Evolutionary conservation across 2,888 invertebrate genomes (phyloP).

Genomic region (Amphipyra tragopoginis): DNA sequence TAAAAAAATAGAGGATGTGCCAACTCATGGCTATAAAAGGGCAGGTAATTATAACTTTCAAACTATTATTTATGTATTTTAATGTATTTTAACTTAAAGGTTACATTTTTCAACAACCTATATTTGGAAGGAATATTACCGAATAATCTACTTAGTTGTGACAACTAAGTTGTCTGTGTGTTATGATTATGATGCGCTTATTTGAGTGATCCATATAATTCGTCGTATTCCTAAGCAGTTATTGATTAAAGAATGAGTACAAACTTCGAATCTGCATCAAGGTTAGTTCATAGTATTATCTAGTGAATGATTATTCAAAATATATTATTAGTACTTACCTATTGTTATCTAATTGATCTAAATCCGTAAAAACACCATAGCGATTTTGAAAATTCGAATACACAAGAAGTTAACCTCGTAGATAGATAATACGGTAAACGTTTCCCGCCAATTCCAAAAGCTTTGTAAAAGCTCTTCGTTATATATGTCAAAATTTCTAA

Average conservation of each 20-base stretch:
- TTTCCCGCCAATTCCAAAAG: slow-evolving; percentile 79
- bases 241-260: too few species aligned
- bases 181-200: slow-evolving; percentile 38
- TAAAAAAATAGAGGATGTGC: slow-evolving; percentile 61
- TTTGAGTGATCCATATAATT: slow-evolving; percentile 6
- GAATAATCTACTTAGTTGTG: too few species aligned
- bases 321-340: too few species aligned
- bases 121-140: slow-evolving; percentile 17
- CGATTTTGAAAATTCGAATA: slow-evolving; percentile 21
- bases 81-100: slow-evolving; percentile 42
- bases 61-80: slow-evolving; percentile 45
- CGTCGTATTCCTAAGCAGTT: too few species aligned
- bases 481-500: slow-evolving; percentile 32
- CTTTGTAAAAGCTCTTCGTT: slow-evolving; percentile 47
- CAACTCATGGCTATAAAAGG: slow-evolving; percentile 64
- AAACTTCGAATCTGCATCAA: too few species aligned
- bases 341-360: too few species aligned
- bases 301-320: too few species aligned
- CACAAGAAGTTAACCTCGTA: slow-evolving; percentile 40
- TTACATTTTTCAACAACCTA: slow-evolving; percentile 39
- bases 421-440: slow-evolving; percentile 55
- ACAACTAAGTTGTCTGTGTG: too few species aligned
- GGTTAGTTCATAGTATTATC: too few species aligned
- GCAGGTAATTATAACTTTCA: slow-evolving; percentile 63
- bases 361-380: neutral